Percentiles rank a stretch among this genome's conserved stretches.
phyloP scores from a whole-genome alignment of 2,113 vertebrate species.

The Ciconia boyciana region DNA sequence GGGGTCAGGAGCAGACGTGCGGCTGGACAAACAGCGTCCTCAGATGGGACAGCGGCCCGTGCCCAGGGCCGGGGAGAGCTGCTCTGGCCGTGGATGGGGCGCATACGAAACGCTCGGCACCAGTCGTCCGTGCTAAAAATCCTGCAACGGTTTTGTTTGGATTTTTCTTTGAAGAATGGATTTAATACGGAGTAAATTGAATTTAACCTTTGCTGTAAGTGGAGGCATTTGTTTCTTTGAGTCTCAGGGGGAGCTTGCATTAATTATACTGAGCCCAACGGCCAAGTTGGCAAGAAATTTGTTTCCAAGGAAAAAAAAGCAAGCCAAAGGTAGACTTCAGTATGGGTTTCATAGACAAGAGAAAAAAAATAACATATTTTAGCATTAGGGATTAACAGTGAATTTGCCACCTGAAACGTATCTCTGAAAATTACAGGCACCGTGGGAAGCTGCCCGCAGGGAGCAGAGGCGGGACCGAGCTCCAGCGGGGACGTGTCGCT shows the following conservation, averaged over 20 bases:
- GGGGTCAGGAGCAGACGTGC: background rate
- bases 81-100: background rate
- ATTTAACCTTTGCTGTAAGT: background rate
- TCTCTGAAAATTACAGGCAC: background rate
- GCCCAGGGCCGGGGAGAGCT: background rate
- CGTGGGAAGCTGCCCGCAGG: background rate
- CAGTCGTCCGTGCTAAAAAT: accelerated
- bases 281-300: background rate
- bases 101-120: accelerated
- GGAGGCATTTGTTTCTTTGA: background rate
- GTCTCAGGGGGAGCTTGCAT: background rate
- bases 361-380: accelerated
- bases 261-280: background rate
- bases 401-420: background rate
- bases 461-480: background rate
- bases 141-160: background rate
- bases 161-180: background rate
- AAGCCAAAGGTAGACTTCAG: background rate
- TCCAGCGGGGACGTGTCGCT: accelerated
- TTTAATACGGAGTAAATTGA: background rate
- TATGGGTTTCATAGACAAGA: background rate
- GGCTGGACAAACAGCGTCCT: background rate
- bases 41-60: background rate
- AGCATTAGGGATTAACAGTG: background rate
- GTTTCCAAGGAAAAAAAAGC: background rate